Evolutionary conservation across 2,797 vertebrate species (phyloP), one percentile per base, ranked within the genome.

Genomic region (Heliangelus exortis): DNA sequence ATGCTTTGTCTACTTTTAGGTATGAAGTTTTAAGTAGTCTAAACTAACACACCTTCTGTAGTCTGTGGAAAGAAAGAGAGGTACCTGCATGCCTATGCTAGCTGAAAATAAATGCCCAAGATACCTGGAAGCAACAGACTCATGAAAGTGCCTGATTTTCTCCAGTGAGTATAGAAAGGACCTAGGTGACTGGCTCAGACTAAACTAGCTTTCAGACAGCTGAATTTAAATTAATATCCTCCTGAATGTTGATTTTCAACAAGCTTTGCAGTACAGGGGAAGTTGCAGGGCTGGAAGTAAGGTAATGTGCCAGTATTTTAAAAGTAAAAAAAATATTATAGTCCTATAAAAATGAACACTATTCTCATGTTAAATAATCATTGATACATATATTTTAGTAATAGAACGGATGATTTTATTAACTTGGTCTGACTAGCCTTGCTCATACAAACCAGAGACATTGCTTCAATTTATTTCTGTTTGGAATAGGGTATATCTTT

Each of bases 401-500:
- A 34, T 84, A 77, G 59, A 80, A 92, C 45, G 29, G 48, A 61
- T 90, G 3, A 3, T 77, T 92, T 78, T 87, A 87, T 82, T 50
- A 20, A 55, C 69, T 7, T 7, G 34, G 67, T 87, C 77, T 89
- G 90, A 94, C 39, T 84, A 79, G 48, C n/a, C 26, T 93, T 92
- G 57, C 63, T 96, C 72, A 57, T 85, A 83, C 53, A 89, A 76
- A 89, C 67, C 65, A 93, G 77, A 95, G 89, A 89, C 79, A 43
- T 84, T 92, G 61, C 95, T 94, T 96, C 91, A 85, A 74, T 93
- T 92, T 94, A 34, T 79, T 94, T 94, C 89, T 96, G 82, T 93
- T 96, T 95, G 84, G 75, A 93, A 91, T 74, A 85, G 65, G 83
- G 87, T 89, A 87, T 95, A 95, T 96, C 92, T 96, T 96, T 91